Evolutionary conservation across 2,113 vertebrate species (phyloP), one percentile per base, ranked within the genome.

Genomic region (Onychostruthus taczanowskii): DNA sequence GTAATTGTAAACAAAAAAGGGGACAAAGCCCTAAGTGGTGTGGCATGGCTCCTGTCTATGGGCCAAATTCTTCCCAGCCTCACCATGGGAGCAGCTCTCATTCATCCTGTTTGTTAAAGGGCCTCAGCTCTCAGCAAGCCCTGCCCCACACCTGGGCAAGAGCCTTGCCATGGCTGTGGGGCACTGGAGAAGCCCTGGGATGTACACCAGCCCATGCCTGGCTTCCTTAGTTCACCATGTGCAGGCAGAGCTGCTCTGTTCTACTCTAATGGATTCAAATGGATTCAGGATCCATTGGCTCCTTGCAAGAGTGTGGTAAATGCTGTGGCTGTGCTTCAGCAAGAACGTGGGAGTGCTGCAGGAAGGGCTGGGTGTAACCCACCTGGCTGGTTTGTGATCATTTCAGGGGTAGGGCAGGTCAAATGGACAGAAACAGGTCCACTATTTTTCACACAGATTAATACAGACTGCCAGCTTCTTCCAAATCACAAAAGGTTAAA

Each of bases 401-500:
- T 74, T 84, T 44, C n/a, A 90, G 56, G 52, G 56, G 33, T 10
- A 88, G 27, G 33, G 37, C 13, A 94, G 59, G 89, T 72, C 70
- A 91, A 69, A 58, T 28, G 39, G 37, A 62, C 72, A 93, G 88
- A 96, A 95, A 84, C 4, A 86, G 61, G 63, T 44, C 41, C 55
- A 14, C 82, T 90, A 30, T 88, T 93, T 93, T 75, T 92, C 64
- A 74, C 58, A 74, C 9, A 63, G 78, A 66, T 83, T 88, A 80
- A 78, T 31, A 70, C 43, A 86, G 47, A 39, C 35, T 94, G 85
- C 27, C 85, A 80, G 37, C 47, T 88, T 93, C 82, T 78, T 80
- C 55, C 72, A 79, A 80, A 80, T 28, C 90, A 83, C 41, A 93
- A 55, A 77, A 88, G 66, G 61, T 92, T 88, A 91, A 68, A 96